These are phyloP conservation scores for Calosoma granatense DNA, from an alignment of 1,140 invertebrate species.

Conservation along the genomic window DNA sequence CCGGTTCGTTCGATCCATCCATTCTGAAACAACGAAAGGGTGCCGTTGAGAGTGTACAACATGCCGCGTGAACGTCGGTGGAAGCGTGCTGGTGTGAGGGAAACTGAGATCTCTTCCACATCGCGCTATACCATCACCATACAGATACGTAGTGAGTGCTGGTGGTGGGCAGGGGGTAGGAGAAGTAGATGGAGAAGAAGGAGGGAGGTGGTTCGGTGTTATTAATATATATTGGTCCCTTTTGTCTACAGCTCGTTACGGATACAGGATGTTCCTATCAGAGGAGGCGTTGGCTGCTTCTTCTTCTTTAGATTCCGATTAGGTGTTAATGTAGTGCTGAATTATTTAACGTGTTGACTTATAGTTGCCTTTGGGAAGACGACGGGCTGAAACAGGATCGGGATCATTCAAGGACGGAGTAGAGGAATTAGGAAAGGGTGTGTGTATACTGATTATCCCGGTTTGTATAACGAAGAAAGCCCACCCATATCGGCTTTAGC, in stretches of 20 bases:
- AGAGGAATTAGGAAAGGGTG: no score
- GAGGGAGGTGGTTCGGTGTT: background rate
- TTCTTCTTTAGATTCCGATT: slow-evolving; percentile 3
- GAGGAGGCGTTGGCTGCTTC: background rate
- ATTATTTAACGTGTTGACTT: slow-evolving; percentile 5
- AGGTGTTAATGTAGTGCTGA: slow-evolving; percentile 5
- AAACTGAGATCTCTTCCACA: background rate
- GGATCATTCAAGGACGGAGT: no score
- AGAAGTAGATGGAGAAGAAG: background rate
- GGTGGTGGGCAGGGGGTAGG: background rate
- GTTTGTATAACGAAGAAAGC: no score
- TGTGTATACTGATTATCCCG: no score
- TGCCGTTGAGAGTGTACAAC: background rate
- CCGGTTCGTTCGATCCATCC: background rate
- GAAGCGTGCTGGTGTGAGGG: background rate
- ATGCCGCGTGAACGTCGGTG: no score
- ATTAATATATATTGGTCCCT: slow-evolving; percentile 9
- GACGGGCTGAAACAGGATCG: no score
- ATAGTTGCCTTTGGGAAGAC: background rate
- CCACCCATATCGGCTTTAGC: no score
- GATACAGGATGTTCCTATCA: background rate
- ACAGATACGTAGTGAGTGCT: background rate
- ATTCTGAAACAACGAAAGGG: slow-evolving; percentile 7
- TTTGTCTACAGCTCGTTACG: background rate
- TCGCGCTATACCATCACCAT: background rate